A percentile compares a stretch with the other conserved stretches of the same genome.
Evolutionary conservation across 1,140 invertebrate genomes (phyloP).

Genomic region (Scylla paramamosain): DNA sequence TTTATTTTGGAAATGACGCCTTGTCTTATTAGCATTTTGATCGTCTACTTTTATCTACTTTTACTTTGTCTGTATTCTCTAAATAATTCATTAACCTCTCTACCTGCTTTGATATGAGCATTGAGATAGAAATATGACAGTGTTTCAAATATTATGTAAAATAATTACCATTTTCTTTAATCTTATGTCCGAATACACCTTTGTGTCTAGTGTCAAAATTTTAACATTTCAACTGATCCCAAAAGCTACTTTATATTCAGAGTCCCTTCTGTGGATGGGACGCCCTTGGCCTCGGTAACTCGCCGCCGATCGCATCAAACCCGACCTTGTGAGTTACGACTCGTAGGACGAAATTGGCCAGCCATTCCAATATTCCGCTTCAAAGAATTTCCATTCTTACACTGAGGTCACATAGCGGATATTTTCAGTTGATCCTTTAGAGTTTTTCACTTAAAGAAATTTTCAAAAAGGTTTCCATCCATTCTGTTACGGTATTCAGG

Average conservation of each 20-base stretch:
- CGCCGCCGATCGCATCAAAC: neutral
- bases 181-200: conserved; percentile 50
- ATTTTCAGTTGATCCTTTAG: conserved; percentile 43
- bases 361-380: neutral
- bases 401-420: conserved; percentile 3
- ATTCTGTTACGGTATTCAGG: conserved; percentile 65
- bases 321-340: conserved; percentile 26
- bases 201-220: conserved; percentile 73
- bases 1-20: no score
- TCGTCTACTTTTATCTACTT: no score
- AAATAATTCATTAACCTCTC: no score
- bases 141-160: neutral
- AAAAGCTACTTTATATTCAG: conserved; percentile 74
- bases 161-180: neutral
- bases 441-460: conserved; percentile 60
- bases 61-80: no score
- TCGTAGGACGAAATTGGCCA: conserved; percentile 9
- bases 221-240: conserved; percentile 74
- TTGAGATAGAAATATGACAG: neutral
- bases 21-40: no score
- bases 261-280: conserved; percentile 63
- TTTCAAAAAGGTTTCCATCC: conserved; percentile 68
- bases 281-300: conserved; percentile 58
- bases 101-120: no score
- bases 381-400: conserved; percentile 43